phyloP scores from a whole-genome alignment of 2,888 invertebrate genomes.

The Xestoiulus laeticollis region DNA sequence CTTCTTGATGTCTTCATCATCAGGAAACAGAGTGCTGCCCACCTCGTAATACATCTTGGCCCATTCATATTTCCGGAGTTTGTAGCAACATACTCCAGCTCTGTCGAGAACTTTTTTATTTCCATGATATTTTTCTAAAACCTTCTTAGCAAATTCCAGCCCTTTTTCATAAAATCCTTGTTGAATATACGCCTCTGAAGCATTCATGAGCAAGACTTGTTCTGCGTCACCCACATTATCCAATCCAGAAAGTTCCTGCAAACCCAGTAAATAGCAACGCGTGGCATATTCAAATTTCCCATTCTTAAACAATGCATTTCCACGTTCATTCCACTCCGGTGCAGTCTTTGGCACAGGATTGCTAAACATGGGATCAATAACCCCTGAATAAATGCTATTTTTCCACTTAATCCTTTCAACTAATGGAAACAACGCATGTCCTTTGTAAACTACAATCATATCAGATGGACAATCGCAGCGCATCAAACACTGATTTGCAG shows the following conservation, averaged over 20 bases:
- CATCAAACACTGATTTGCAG: background rate
- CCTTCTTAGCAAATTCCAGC: background rate
- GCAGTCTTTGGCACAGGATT: background rate
- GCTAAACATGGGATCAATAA: background rate
- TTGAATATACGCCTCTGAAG: background rate
- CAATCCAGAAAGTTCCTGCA: background rate
- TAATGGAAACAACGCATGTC: background rate
- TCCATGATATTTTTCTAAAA: background rate
- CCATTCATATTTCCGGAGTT: background rate
- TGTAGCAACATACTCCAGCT: constrained; percentile 20
- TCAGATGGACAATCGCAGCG: constrained; percentile 42
- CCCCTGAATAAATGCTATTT: background rate
- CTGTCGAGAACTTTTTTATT: background rate
- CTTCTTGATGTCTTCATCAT: background rate
- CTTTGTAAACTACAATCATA: background rate
- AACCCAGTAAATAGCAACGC: background rate
- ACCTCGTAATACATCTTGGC: no score
- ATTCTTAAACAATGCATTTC: constrained; percentile 30
- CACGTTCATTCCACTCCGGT: constrained; percentile 5
- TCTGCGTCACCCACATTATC: background rate
- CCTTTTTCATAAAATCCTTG: background rate
- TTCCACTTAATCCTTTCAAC: background rate
- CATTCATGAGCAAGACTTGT: no score
- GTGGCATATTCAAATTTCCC: background rate
- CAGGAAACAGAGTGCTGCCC: background rate